Base-by-base conservation (phyloP, 1,140 invertebrate species). In the Myzus persicae region DNA sequence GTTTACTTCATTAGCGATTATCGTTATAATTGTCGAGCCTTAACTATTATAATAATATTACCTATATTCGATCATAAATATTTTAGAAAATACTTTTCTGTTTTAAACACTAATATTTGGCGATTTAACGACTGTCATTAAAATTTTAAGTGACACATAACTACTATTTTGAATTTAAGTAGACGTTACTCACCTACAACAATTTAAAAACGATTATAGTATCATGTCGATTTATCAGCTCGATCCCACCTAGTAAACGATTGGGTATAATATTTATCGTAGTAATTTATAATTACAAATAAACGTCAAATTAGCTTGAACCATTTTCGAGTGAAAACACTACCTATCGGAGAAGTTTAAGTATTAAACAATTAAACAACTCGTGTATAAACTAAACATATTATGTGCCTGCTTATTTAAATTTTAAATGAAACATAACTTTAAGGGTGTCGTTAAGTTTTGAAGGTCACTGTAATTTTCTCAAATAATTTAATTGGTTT, bases 391-490 rank as follows among this genome's bases (percentile, higher is more conserved):
- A 20, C 76, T 24, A 40, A 6, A 81, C 14, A 82, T 40, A 82
- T 38, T 24, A 40, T 22, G 6, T 38, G 22, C 36, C 48, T 51
- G 24, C 22, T 22, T 82, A 82, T 40, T 24, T 82, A 38, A 44
- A 26, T 31, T n/a, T n/a, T n/a, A 76, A 84, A 31, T 1, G 9
- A 40, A 42, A 46, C 6, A 22, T n/a, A 20, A 22, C 38, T 22
- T 24, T n/a, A 18, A 20, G 46, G 87, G 44, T 46, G 87, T 51
- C n/a, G 44, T 88, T 87, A 87, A 87, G 26, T 87, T n/a, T 31
- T 46, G 42, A 87, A 48, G 87, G 87, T 88, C n/a, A 5, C 20
- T 48, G 31, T 88, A 48, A 48, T 88, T 88, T 87, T 48, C 85
- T 87, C 44, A 14, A 88, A 88, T 88, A 36, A 36, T 88, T 48